Evolutionary conservation across 2,888 invertebrate species (phyloP), one percentile per base, ranked within the genome.

Genomic region (Creontiades dilutus): DNA sequence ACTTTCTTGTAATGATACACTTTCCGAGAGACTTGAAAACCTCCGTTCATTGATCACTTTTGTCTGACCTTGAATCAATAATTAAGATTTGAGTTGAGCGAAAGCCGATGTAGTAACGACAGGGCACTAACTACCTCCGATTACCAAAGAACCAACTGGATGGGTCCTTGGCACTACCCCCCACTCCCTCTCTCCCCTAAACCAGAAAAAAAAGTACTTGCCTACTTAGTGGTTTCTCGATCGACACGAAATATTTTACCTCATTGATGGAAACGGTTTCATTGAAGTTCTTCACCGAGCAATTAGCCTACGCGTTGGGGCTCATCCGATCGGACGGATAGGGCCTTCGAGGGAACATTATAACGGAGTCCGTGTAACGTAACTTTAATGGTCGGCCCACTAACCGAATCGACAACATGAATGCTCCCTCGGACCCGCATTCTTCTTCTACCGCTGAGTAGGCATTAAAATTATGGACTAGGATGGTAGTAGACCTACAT

Each of bases 361-460:
- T 78, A 78, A 78, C 78, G 78, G 78, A 78, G 47, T 4, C 47
- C 46, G 78, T 37, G 76, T 78, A 37, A 78, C 78, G 78, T 78
- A 78, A 78, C 78, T 78, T 78, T 78, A 78, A 78, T 78, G 78
- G 47, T 46, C 78, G 78, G 78, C 78, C 78, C 78, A 78, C 78
- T 78, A 78, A 78, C 78, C 78, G 78, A 78, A 78, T 78, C 78
- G 37, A 37, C 68, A 68, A 68, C 68, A 68, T 68, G 9, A 68
- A 23, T 27, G 19, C 68, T 68, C 68, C 68, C 12, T 68, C 12
- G 68, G 68, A 68, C 23, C 68, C 68, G 19, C 68, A 68, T 68
- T 68, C 23, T 68, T n/a, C 23, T 19, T 12, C 68, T 57, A 37
- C 37, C 37, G 37, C 5, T 14, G 19, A 57, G n/a, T 57, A n/a